Conservation (phyloP, 2,797 vertebrate genomes). For the Chaetodon trifasciatus region DNA sequence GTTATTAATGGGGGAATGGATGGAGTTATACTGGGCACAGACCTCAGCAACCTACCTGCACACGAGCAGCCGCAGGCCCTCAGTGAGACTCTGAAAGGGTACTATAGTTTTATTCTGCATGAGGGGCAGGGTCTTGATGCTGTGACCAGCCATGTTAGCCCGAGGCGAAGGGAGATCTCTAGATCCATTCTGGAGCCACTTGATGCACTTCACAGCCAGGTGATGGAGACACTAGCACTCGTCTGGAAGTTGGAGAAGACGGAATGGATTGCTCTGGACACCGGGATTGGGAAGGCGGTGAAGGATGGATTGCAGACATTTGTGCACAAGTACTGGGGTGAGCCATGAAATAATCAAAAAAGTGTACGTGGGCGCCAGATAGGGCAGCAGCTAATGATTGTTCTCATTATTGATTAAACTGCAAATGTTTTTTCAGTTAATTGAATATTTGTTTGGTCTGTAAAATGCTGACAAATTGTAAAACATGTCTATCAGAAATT, state of each 20-base stretch:
- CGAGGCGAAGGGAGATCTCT: conserved; percentile 81
- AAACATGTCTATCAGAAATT: not conserved
- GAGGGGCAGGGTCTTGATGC: conserved; percentile 66
- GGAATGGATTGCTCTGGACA: conserved; percentile 70
- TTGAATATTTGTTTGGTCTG: not conserved
- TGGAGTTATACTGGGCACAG: conserved; percentile 85
- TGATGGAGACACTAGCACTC: conserved; percentile 80
- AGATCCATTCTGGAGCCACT: conserved; percentile 64
- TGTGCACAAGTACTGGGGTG: conserved; percentile 87
- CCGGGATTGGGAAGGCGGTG: conserved; percentile 66
- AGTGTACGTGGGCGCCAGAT: not conserved
- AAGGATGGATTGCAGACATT: conserved; percentile 82
- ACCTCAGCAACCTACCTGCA: conserved; percentile 58
- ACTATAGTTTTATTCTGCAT: conserved; percentile 79
- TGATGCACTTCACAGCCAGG: conserved; percentile 74
- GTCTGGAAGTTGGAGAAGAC: conserved; percentile 79
- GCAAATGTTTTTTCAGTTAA: not conserved
- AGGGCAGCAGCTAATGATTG: not conserved
- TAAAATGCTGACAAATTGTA: not conserved
- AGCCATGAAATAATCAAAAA: conserved; percentile 19
- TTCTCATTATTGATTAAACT: not conserved
- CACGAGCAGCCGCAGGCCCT: conserved; percentile 63
- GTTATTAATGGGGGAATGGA: conserved; percentile 91
- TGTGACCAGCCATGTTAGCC: conserved; percentile 65
- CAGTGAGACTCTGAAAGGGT: conserved; percentile 83